Evolutionary conservation across 2,797 vertebrate genomes (phyloP).

Genomic region (Peromyscus eremicus): DNA sequence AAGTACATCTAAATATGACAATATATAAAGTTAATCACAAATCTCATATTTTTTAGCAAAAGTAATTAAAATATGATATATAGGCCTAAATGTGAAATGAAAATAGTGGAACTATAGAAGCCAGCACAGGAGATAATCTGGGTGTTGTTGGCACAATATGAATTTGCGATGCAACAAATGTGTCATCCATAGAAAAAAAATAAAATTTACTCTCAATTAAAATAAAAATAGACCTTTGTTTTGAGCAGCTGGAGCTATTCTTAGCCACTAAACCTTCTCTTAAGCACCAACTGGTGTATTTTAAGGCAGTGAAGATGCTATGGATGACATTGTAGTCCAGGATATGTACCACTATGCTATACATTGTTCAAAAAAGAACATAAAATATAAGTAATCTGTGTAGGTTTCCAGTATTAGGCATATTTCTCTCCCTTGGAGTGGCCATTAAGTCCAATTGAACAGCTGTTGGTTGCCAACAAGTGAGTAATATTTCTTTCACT

Average conservation of each 20-base stretch:
- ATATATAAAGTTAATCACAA: not conserved
- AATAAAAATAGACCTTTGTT: not conserved
- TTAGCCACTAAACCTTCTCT: not conserved
- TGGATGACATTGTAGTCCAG: not conserved
- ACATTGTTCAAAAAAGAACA: too few species aligned
- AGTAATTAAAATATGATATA: not conserved
- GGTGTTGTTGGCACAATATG: not conserved
- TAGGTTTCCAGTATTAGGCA: not conserved
- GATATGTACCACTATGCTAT: too few species aligned
- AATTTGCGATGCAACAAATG: not conserved
- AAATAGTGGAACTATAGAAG: not conserved
- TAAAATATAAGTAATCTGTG: too few species aligned
- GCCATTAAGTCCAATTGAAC: not conserved
- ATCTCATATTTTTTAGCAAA: not conserved
- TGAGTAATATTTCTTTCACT: not conserved
- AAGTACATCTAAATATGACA: not conserved
- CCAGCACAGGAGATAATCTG: not conserved
- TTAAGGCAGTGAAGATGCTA: not conserved
- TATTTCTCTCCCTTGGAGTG: not conserved
- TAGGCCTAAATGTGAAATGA: not conserved
- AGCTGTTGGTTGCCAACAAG: not conserved
- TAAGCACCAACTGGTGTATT: not conserved
- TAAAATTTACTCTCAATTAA: not conserved
- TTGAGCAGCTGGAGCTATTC: not conserved
- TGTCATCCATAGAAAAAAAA: not conserved